These are phyloP conservation scores for Agrotis clavis DNA, from an alignment of 2,888 invertebrate genomes.

Conservation along the genomic window DNA sequence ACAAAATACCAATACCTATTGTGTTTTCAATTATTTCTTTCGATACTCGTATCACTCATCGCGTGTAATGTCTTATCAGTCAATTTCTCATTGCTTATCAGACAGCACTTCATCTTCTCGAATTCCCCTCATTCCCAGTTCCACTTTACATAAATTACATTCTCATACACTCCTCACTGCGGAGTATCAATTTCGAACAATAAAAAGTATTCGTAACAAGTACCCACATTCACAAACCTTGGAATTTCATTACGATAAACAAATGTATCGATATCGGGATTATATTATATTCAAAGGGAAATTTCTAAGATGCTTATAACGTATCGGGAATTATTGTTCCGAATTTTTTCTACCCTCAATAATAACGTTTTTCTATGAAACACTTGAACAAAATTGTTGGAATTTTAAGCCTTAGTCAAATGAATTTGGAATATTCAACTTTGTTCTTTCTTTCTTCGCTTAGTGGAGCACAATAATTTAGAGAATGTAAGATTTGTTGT, in stretches of 20 bases:
- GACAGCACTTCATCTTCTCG: constrained; percentile 23
- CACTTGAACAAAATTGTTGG: constrained; percentile 48
- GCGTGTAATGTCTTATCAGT: constrained; percentile 7
- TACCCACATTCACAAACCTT: constrained; percentile 36
- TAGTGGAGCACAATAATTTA: constrained; percentile 41
- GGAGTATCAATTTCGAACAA: constrained; percentile 40
- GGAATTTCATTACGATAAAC: constrained; percentile 63
- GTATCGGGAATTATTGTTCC: constrained; percentile 66
- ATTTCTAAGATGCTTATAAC: constrained; percentile 64
- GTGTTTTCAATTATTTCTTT: constrained; percentile 8
- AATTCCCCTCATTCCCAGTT: constrained; percentile 2
- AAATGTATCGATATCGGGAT: constrained; percentile 55
- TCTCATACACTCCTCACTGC: constrained; percentile 32
- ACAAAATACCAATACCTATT: neutral
- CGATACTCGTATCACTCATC: neutral
- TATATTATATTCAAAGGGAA: constrained; percentile 54
- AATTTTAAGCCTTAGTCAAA: constrained; percentile 52
- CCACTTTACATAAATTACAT: constrained; percentile 55
- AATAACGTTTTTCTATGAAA: constrained; percentile 60
- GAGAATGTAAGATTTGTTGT: constrained; percentile 49
- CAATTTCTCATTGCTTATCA: constrained; percentile 25
- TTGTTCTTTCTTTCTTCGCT: constrained; percentile 51
- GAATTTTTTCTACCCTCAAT: constrained; percentile 50
- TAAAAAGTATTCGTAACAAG: constrained; percentile 52
- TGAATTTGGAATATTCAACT: constrained; percentile 60